Evolutionary conservation across 2,113 vertebrate species (phyloP).

Genomic region (Gracilinanus agilis): DNA sequence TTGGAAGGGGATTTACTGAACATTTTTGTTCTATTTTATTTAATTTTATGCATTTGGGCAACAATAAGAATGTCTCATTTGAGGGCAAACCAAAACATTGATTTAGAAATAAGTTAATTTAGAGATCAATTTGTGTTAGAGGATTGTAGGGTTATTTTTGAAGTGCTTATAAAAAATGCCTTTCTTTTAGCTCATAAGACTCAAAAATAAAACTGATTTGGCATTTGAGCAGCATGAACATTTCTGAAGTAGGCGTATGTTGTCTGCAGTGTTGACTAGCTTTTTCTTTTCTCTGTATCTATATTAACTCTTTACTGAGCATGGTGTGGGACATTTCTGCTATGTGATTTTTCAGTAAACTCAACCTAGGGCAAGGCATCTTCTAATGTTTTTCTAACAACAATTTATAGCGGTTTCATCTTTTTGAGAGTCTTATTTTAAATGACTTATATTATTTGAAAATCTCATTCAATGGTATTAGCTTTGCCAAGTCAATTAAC

Average conservation of each 20-base stretch:
- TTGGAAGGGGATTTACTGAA: background rate
- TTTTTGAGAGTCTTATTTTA: conserved; percentile 36
- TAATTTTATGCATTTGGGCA: background rate
- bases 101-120: conserved; percentile 52
- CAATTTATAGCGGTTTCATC: conserved; percentile 56
- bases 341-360: conserved; percentile 43
- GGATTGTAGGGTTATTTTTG: conserved; percentile 59
- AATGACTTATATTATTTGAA: background rate
- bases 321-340: conserved; percentile 59
- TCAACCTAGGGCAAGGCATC: conserved; percentile 29
- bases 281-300: conserved; percentile 62
- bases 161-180: conserved; percentile 47
- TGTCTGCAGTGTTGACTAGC: conserved; percentile 71
- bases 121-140: conserved; percentile 46
- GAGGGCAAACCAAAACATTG: background rate
- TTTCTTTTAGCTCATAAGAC: conserved; percentile 63
- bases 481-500: background rate
- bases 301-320: conserved; percentile 70
- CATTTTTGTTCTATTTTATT: conserved; percentile 21
- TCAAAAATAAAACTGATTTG: conserved; percentile 67
- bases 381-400: conserved; percentile 57
- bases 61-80: conserved; percentile 27
- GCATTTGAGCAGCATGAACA: conserved; percentile 65
- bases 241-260: conserved; percentile 69
- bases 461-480: background rate